Percentiles rank a stretch among this genome's conserved stretches.
phyloP scores from a whole-genome alignment of 2,888 invertebrate genomes.

The Cephus spinipes region DNA sequence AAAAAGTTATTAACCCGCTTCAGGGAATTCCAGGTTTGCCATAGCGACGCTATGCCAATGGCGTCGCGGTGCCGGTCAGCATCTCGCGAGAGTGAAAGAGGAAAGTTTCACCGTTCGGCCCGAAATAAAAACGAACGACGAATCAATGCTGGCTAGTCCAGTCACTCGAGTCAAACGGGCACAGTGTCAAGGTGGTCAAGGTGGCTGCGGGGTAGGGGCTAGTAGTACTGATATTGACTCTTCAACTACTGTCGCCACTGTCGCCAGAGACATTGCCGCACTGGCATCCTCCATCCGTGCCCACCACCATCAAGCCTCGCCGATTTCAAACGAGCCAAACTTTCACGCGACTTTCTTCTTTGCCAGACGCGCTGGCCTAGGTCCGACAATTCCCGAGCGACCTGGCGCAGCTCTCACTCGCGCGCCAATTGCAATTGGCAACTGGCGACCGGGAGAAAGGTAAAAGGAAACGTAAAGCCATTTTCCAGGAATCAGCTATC shows the following conservation, averaged over 20 bases:
- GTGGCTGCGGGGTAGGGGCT: background rate
- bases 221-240: no score
- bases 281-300: no score
- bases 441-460: no score
- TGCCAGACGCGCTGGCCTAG: slow-evolving; percentile 20
- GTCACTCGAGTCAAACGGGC: slow-evolving; percentile 53
- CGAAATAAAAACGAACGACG: slow-evolving; percentile 8
- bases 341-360: slow-evolving; percentile 53
- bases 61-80: no score
- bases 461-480: no score
- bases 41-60: background rate
- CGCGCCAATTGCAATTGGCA: slow-evolving; percentile 2
- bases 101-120: slow-evolving; percentile 11
- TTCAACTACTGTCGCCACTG: no score
- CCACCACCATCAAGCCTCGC: no score
- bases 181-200: slow-evolving; percentile 60
- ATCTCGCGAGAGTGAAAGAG: slow-evolving; percentile 13
- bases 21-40: slow-evolving; percentile 25
- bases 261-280: no score
- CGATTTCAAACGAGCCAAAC: slow-evolving; percentile 23
- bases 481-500: no score
- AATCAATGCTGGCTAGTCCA: background rate
- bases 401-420: slow-evolving; percentile 14
- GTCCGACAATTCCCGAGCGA: slow-evolving; percentile 20
- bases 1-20: slow-evolving; percentile 9